A percentile compares a stretch with the other conserved stretches of the same genome.
These are phyloP conservation scores for Oncorhynchus kisutch DNA, from an alignment of 2,113 vertebrate genomes.

Conservation along the genomic window DNA sequence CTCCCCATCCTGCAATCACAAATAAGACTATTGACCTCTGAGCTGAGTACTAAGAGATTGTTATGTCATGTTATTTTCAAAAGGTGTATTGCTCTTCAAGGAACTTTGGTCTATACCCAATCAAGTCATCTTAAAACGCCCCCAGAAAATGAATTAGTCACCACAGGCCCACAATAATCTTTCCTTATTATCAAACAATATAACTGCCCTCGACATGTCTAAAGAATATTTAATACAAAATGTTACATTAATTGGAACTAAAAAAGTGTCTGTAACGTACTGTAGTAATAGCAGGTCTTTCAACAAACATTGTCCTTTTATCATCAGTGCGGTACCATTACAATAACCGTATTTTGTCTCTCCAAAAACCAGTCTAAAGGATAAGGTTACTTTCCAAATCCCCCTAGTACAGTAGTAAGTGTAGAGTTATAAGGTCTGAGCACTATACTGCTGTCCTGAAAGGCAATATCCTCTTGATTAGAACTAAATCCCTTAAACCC, in stretches of 20 bases:
- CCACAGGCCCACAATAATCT: neutral
- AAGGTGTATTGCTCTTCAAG: neutral
- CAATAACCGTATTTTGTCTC: neutral
- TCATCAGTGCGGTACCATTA: too few relatives aligned
- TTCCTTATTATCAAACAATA: too few relatives aligned
- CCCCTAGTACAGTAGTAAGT: neutral
- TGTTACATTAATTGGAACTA: too few relatives aligned
- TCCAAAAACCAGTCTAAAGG: neutral
- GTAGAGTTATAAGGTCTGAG: neutral
- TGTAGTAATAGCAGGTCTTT: neutral
- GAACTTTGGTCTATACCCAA: neutral
- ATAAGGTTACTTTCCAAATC: neutral
- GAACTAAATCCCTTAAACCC: constrained; percentile 1
- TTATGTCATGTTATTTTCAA: neutral
- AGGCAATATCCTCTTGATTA: neutral
- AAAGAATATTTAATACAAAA: too few relatives aligned
- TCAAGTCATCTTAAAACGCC: neutral
- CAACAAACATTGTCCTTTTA: neutral
- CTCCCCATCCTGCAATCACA: neutral
- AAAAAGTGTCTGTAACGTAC: too few relatives aligned
- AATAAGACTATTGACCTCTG: neutral
- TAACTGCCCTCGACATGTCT: too few relatives aligned
- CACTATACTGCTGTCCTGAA: neutral
- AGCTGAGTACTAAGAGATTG: neutral
- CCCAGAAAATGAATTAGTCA: neutral